Evolutionary conservation across 2,113 vertebrate genomes (phyloP).

Genomic region (Phasianus colchicus): DNA sequence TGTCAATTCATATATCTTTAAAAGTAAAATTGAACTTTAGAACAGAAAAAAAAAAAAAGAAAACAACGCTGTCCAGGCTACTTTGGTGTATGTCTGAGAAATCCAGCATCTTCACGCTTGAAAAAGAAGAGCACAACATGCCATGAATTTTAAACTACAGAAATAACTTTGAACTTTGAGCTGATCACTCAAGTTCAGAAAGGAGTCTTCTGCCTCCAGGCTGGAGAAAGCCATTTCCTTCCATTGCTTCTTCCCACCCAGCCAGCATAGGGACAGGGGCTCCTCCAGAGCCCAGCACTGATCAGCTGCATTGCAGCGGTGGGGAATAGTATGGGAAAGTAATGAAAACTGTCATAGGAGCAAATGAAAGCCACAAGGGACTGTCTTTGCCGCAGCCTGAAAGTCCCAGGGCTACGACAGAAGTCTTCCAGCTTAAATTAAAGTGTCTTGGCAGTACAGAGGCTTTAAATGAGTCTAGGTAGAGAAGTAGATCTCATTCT

Average conservation of each 20-base stretch:
- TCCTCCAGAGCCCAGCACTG: background rate
- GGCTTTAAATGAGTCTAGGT: background rate
- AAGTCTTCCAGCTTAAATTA: background rate
- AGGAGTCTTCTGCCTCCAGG: background rate
- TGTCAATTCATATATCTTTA: background rate
- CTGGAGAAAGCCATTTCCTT: background rate
- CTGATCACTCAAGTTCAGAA: background rate
- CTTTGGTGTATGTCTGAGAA: background rate
- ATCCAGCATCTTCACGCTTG: background rate
- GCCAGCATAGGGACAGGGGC: background rate
- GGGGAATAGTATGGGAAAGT: background rate
- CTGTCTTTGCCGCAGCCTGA: background rate
- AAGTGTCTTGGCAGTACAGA: background rate
- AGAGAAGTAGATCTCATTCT: background rate
- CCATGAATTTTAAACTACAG: background rate
- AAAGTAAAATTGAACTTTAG: background rate
- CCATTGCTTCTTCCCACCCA: background rate
- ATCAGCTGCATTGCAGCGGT: fast-evolving
- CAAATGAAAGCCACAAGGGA: background rate
- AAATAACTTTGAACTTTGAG: background rate
- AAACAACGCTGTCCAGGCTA: background rate
- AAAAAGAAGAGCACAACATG: background rate
- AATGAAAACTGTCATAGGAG: background rate
- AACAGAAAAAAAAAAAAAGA: background rate
- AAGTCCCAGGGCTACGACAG: background rate